These are phyloP conservation scores for Bradynema listronoti DNA, from an alignment of 1,140 invertebrate species.

Conservation along the genomic window DNA sequence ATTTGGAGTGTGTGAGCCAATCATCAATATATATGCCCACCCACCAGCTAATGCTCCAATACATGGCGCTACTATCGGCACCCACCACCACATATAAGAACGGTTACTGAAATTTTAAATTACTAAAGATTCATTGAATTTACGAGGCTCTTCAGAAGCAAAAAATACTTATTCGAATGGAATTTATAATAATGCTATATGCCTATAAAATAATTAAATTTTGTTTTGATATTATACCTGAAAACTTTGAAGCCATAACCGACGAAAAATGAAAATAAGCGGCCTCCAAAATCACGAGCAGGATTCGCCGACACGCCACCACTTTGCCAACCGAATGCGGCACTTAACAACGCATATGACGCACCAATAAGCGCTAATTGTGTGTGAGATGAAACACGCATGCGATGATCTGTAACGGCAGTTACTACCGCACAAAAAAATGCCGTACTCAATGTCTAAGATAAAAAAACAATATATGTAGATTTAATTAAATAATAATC, in stretches of 20 bases:
- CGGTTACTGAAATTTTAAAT: constrained; percentile 56
- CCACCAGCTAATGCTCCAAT: constrained; percentile 63
- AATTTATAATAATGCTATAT: neutral
- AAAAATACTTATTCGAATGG: neutral
- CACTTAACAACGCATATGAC: no score
- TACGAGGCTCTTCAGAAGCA: neutral
- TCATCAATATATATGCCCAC: constrained; percentile 61
- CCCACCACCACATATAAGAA: constrained; percentile 60
- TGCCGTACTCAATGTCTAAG: constrained; percentile 2
- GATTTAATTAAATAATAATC: neutral
- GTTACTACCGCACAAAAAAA: constrained; percentile 49
- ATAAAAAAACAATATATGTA: neutral
- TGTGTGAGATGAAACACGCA: no score
- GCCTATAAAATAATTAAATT: neutral
- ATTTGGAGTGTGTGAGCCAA: constrained; percentile 63
- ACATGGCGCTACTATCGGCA: constrained; percentile 63
- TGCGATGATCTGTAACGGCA: neutral
- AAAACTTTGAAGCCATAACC: no score
- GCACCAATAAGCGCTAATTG: no score
- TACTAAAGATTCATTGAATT: neutral
- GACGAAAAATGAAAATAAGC: no score
- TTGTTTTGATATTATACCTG: neutral
- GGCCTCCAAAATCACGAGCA: no score
- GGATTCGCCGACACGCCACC: no score
- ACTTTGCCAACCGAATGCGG: no score